Evolutionary conservation across 37 sponge, comb jelly and placozoan genomes (phyloP), one percentile per base, ranked within the genome.

Genomic region (Aplysina aerophoba): DNA sequence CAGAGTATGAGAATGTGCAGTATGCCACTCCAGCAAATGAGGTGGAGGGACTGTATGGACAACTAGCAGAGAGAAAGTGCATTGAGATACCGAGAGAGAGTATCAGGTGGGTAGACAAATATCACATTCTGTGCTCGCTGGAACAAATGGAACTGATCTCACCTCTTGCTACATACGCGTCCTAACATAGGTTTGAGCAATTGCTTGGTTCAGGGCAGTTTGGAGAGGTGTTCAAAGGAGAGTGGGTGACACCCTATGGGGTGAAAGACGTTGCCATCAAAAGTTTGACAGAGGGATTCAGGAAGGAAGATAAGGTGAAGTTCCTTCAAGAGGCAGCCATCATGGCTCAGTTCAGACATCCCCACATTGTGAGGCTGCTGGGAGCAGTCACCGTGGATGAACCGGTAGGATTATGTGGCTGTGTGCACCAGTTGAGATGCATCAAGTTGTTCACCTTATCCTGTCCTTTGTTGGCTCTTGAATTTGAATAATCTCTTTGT

Each of bases 21-120:
- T 44, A 11, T 44, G 50, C 50, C 8, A 3, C 50, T 44, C 92
- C 92, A n/a, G 82, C 92, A 8, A 54, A 55, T 14, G 55, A 81
- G n/a, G 27, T 64, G 15, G 59, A 81, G 0, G 79, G 75, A 24
- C 85, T 91, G 33, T 91, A 91, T 37, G 28, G 81, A 40, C 92
- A 91, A 59, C 82, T 91, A 0, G 38, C 84, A 15, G 22, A 25
- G 38, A 87, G 67, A 73, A 91, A 84, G 64, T 91, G 87, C 64
- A 34, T 84, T 5, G 87, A 87, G 39, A 91, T 91, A 27, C 59
- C 39, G 38, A 74, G 73, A 61, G 41, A 59, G 20, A 31, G 84
- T 31, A 71, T 87, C 4, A 31, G 69, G 91, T 91, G 37, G 80
- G 79, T 35, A 36, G 33, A 37, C 33, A 31, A 72, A 44, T 3